These are phyloP conservation scores for Syrphus vitripennis DNA, from an alignment of 2,888 invertebrate genomes.

Conservation along the genomic window DNA sequence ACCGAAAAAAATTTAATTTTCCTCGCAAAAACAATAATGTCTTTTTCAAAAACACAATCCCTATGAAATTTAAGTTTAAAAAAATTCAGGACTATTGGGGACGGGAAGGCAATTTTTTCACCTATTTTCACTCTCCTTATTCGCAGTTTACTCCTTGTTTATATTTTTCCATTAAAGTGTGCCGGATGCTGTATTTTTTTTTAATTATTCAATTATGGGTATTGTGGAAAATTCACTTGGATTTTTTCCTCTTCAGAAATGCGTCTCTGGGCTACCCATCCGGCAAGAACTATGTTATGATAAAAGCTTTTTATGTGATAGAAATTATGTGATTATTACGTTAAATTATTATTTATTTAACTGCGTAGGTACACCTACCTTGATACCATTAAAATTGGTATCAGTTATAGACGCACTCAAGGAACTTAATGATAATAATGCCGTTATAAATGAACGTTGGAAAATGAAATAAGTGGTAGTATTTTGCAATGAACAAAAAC, in stretches of 20 bases:
- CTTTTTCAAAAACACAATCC: too few species aligned
- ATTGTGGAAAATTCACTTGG: conserved; percentile 5
- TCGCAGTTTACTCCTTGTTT: not conserved
- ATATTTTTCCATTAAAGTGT: not conserved
- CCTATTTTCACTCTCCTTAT: not conserved
- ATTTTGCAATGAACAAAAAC: not conserved
- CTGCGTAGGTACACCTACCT: too few species aligned
- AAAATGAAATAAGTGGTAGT: not conserved
- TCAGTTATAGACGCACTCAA: conserved; percentile 11
- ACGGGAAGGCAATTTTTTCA: too few species aligned
- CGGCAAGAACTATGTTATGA: conserved; percentile 33
- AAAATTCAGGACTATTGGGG: too few species aligned
- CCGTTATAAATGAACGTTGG: not conserved
- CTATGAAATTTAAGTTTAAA: too few species aligned
- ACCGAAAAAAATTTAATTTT: too few species aligned
- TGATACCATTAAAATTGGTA: too few species aligned
- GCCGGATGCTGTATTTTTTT: not conserved
- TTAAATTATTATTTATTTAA: conserved; percentile 8
- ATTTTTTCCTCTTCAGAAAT: not conserved
- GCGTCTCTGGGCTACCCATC: not conserved
- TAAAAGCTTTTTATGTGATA: conserved; percentile 41
- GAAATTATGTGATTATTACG: conserved; percentile 37
- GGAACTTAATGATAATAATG: not conserved
- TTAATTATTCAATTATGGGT: conserved; percentile 12
- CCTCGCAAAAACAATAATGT: too few species aligned